Conservation (phyloP, 2,888 invertebrate genomes). For the Eurytoma adleriae region DNA sequence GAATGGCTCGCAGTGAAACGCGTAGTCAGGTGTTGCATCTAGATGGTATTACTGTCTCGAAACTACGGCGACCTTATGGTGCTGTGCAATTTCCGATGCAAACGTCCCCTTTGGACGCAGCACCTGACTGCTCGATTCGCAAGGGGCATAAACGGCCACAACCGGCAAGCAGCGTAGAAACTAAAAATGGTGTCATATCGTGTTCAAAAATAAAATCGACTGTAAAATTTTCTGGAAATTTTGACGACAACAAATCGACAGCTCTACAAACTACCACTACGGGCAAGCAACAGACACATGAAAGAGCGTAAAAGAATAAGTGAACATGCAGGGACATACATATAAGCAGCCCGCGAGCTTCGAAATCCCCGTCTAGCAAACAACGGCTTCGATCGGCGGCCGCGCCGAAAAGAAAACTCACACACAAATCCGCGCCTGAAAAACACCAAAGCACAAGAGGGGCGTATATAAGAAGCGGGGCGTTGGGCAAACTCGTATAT, state of each 20-base stretch:
- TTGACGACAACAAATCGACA: too few species aligned
- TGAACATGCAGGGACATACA: too few species aligned
- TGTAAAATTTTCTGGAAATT: too few species aligned
- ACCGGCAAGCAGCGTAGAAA: too few species aligned
- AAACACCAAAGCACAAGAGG: not conserved
- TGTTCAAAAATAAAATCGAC: too few species aligned
- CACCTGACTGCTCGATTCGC: conserved; percentile 15
- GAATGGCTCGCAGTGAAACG: not conserved
- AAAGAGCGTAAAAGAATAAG: too few species aligned
- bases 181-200: too few species aligned
- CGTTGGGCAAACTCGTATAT: not conserved
- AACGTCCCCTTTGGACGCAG: not conserved
- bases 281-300: too few species aligned
- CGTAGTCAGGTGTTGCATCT: conserved; percentile 12
- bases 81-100: conserved; percentile 4
- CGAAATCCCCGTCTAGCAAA: too few species aligned
- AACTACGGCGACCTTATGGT: conserved; percentile 18
- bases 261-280: too few species aligned
- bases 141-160: not conserved
- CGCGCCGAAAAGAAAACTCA: not conserved
- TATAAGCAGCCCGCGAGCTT: too few species aligned
- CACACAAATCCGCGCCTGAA: not conserved
- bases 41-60: conserved; percentile 9
- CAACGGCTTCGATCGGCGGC: not conserved
- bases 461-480: not conserved